Percentiles rank a stretch among this genome's conserved stretches.
Evolutionary conservation across 2,888 invertebrate species (phyloP).

Genomic region (Napeogenes sylphis): DNA sequence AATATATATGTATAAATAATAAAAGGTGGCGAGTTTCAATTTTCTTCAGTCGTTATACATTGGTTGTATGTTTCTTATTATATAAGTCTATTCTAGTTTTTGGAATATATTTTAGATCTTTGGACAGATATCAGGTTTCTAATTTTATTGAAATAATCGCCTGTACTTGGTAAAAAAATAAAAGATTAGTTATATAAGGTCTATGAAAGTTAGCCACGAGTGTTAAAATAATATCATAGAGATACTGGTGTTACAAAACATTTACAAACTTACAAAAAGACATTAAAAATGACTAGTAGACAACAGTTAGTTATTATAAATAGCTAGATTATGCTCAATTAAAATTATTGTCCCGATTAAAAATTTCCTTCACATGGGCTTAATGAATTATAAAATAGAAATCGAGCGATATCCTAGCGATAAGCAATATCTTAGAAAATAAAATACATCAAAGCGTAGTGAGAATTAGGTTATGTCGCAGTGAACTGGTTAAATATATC

Average conservation of each 20-base stretch:
- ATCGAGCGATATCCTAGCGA: background rate
- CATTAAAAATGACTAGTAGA: slow-evolving; percentile 41
- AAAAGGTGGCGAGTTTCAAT: too few species aligned
- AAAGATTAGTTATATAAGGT: slow-evolving; percentile 5
- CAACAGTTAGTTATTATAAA: background rate
- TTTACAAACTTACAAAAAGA: slow-evolving; percentile 22
- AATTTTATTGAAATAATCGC: slow-evolving; percentile 9
- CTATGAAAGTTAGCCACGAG: background rate
- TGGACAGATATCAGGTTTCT: slow-evolving; percentile 1
- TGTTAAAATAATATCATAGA: background rate
- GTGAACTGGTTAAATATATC: background rate
- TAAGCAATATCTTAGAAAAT: slow-evolving; percentile 15
- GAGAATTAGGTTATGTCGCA: slow-evolving; percentile 11
- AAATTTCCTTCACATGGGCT: background rate
- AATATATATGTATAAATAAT: too few species aligned
- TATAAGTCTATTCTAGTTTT: background rate
- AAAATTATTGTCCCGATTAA: slow-evolving; percentile 1
- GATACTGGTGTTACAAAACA: background rate
- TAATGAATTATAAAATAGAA: too few species aligned
- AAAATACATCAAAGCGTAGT: slow-evolving; percentile 18
- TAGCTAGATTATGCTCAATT: background rate
- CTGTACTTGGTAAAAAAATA: slow-evolving; percentile 24
- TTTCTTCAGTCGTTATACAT: background rate
- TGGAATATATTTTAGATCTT: slow-evolving; percentile 2
- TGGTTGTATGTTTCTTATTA: background rate